Evolutionary conservation across 2,888 invertebrate genomes (phyloP).

Genomic region (Achlya flavicornis): DNA sequence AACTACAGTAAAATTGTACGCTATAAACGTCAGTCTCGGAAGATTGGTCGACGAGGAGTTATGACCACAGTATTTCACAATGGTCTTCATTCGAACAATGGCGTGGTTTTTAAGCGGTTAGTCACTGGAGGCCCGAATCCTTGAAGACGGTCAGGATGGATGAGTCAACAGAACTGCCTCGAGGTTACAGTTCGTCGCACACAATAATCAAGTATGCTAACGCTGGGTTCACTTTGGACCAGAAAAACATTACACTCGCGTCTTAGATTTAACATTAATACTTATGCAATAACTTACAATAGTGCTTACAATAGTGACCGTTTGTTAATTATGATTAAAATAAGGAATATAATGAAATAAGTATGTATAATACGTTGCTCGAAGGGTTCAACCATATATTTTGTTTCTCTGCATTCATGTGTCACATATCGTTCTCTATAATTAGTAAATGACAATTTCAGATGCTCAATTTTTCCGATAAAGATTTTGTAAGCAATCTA

Average conservation of each 20-base stretch:
- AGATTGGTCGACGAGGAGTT: conserved; percentile 36
- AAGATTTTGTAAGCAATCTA: not conserved
- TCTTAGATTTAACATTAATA: conserved; percentile 27
- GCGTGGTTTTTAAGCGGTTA: conserved; percentile 60
- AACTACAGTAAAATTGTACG: conserved; percentile 28
- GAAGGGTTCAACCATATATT: too few relatives aligned
- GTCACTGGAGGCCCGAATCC: conserved; percentile 67
- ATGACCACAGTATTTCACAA: conserved; percentile 39
- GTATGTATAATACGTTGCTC: not conserved
- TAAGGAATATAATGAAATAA: not conserved
- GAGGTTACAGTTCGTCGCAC: conserved; percentile 65
- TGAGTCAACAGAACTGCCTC: conserved; percentile 70
- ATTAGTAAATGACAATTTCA: not conserved
- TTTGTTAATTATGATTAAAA: conserved; percentile 34
- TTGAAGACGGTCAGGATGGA: conserved; percentile 65
- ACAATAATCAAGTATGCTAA: conserved; percentile 47
- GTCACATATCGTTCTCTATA: not conserved
- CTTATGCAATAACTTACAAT: too few relatives aligned
- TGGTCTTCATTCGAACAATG: conserved; percentile 60
- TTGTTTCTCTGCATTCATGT: too few relatives aligned
- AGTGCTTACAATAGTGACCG: conserved; percentile 36
- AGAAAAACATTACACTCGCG: conserved; percentile 30
- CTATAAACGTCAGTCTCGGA: conserved; percentile 36
- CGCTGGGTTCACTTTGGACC: conserved; percentile 35
- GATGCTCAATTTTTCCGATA: not conserved